Percentiles rank a stretch among this genome's conserved stretches.
Evolutionary conservation across 1,140 invertebrate species (phyloP).

Genomic region (Euwallacea fornicatus): DNA sequence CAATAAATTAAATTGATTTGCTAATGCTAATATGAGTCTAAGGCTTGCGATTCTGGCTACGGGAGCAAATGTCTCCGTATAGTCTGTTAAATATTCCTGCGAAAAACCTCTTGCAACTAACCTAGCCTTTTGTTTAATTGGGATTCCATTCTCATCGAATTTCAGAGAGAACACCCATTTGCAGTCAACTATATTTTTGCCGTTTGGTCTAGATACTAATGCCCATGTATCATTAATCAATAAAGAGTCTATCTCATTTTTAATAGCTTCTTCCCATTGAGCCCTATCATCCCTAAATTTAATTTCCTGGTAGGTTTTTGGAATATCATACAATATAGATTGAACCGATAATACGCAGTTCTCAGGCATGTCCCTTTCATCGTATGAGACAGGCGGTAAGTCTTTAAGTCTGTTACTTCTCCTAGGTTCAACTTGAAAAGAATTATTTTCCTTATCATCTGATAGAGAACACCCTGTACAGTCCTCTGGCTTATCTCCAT

Average conservation of each 20-base stretch:
- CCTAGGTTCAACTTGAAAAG: not conserved
- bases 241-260: constrained; percentile 51
- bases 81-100: constrained; percentile 49
- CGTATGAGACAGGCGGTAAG: not conserved
- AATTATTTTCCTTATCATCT: no score
- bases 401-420: constrained; percentile 28
- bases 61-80: constrained; percentile 10
- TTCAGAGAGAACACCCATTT: constrained; percentile 52
- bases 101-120: constrained; percentile 53
- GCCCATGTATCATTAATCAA: constrained; percentile 52
- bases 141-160: constrained; percentile 47
- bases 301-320: constrained; percentile 41
- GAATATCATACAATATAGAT: constrained; percentile 3
- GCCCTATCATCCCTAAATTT: constrained; percentile 44
- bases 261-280: constrained; percentile 50
- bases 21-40: constrained; percentile 52
- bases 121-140: constrained; percentile 52
- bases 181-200: constrained; percentile 52
- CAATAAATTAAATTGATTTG: constrained; percentile 54
- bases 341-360: not conserved
- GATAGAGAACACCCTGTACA: no score
- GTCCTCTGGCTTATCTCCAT: no score
- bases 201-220: constrained; percentile 49
- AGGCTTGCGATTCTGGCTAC: constrained; percentile 42
- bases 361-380: not conserved